Conservation (phyloP, 2,113 vertebrate genomes). For the Hystrix cristata region DNA sequence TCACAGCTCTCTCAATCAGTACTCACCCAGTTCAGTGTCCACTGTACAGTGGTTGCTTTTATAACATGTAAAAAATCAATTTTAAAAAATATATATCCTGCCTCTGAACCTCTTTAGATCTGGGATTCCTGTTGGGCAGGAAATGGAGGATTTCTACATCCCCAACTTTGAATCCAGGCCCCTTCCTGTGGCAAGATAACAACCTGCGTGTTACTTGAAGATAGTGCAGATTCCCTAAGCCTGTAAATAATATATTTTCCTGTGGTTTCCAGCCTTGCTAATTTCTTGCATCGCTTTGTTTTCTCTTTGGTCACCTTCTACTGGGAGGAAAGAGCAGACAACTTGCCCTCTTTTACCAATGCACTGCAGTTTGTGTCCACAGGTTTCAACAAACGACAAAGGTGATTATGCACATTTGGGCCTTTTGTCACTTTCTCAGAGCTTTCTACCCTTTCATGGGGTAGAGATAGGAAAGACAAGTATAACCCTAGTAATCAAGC, state of each 20-base stretch:
- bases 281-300: background rate
- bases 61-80: background rate
- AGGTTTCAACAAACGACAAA: background rate
- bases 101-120: background rate
- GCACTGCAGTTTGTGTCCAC: background rate
- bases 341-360: background rate
- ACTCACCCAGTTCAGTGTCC: background rate
- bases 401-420: background rate
- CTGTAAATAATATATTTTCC: background rate
- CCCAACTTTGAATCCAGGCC: constrained; percentile 65
- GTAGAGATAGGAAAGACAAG: background rate
- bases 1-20: too few relatives aligned
- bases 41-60: background rate
- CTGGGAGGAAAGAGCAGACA: background rate
- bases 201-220: background rate
- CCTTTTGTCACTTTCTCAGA: background rate
- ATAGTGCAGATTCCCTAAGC: background rate
- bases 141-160: constrained; percentile 45
- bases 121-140: background rate
- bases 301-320: background rate
- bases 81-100: background rate
- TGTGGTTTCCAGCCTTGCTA: background rate
- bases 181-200: background rate
- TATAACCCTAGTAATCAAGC: background rate
- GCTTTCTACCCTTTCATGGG: background rate